phyloP scores from a whole-genome alignment of 53 echinoderm and acorn worm genomes.

The Pentamera pediparva region DNA sequence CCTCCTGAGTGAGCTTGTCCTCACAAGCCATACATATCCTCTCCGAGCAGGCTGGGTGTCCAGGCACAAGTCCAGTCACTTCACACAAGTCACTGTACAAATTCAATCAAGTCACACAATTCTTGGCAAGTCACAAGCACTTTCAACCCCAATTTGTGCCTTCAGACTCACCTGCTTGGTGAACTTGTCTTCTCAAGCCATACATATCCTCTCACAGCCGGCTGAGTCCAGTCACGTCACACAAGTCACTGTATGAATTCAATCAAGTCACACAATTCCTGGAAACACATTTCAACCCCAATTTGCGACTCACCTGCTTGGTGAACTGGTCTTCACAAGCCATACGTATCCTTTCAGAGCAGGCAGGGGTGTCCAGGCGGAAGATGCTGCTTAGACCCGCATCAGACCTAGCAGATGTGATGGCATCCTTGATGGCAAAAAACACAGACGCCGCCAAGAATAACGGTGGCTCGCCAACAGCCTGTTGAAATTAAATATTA shows the following conservation, averaged over 20 bases:
- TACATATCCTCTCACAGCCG: conserved; percentile 67
- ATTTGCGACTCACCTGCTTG: conserved; percentile 47
- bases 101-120: too few relatives aligned
- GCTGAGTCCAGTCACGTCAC: too few relatives aligned
- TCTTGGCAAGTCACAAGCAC: too few relatives aligned
- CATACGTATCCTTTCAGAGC: conserved; percentile 75
- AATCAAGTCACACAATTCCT: too few relatives aligned
- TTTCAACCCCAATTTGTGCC: too few relatives aligned
- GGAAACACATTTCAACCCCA: too few relatives aligned
- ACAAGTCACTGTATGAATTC: too few relatives aligned
- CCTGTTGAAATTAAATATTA: conserved; percentile 43
- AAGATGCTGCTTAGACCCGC: conserved; percentile 52
- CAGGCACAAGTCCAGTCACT: conserved; percentile 54
- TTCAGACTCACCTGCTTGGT: conserved; percentile 68
- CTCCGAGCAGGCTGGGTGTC: conserved; percentile 74
- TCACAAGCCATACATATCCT: conserved; percentile 80
- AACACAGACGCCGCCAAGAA: conserved; percentile 75
- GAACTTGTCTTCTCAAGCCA: conserved; percentile 80
- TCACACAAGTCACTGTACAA: too few relatives aligned
- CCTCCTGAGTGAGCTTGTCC: conserved; percentile 73
- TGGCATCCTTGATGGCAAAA: conserved; percentile 92
- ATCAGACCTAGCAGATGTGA: conserved; percentile 64
- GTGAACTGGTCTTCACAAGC: conserved; percentile 84
- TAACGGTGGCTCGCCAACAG: conserved; percentile 81
- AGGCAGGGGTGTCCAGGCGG: conserved; percentile 68